Base-by-base conservation (phyloP, 2,888 invertebrate genomes). In the Sphaerophoria taeniata region DNA sequence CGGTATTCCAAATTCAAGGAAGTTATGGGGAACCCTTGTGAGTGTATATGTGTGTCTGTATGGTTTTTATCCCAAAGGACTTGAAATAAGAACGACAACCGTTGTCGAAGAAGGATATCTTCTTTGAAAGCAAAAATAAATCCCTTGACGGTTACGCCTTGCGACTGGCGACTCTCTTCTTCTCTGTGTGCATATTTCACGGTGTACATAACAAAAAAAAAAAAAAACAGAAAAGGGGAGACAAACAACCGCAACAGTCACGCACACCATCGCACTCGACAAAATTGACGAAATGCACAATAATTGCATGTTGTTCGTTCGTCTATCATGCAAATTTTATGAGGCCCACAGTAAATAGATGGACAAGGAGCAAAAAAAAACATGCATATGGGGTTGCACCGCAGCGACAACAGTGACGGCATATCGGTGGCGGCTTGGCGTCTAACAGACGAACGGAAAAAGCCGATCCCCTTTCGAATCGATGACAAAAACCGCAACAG, bases 311-410 rank as follows among this genome's bases (percentile, higher is more conserved):
- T 43, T 12, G 43, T 43, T 76, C 63, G 60, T 69, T 60, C 60
- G 65, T 65, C 78, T 78, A 70, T 83, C 78, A 83, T 83, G 83
- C 83, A 83, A 83, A 79, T 83, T 83, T 79, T 39, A 83, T 83
- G 65, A 83, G 70, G 70, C 70, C 9, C 9, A 73, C 63, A 79
- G 65, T 49, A 49, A 65, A 65, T 36, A 49, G 65, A 49, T 34
- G 24, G 31, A 6, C 4, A 9, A 33, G 24, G 5, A 61, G 11
- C 16, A 39, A 47, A 6, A 9, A 14, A 33, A 3, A 61, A 16
- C 16, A 65, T 34, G 16, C 24, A 24, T 24, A 24, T 24, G 49
- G 49, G 49, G 49, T 65, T 65, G 65, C 14, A 14, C n/a, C 47
- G 24, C 24, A 24, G 24, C 24, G 24, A 24, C 24, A n/a, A n/a